A percentile compares a stretch with the other conserved stretches of the same genome.
These are phyloP conservation scores for Platycnemis pennipes DNA, from an alignment of 2,888 invertebrate species.

Conservation along the genomic window DNA sequence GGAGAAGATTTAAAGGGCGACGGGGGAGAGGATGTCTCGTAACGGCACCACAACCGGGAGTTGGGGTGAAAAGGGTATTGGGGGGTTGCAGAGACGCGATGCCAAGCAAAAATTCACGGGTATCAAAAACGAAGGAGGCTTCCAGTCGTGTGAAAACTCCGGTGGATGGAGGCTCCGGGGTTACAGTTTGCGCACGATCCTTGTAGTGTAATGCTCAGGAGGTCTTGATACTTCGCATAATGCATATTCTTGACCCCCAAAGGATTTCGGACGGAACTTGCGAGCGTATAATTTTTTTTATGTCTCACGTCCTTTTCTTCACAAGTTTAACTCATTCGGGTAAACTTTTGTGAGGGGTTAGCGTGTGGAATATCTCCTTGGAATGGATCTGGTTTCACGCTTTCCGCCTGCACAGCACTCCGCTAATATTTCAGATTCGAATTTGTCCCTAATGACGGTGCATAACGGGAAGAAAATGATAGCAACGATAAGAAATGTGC, in stretches of 20 bases:
- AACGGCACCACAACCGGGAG: neutral
- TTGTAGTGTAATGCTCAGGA: slow-evolving; percentile 1
- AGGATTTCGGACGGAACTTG: neutral
- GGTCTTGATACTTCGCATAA: neutral
- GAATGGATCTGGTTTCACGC: neutral
- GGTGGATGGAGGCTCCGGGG: neutral
- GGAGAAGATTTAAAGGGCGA: neutral
- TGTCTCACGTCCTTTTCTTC: neutral
- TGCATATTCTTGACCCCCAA: slow-evolving; percentile 39
- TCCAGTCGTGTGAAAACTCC: neutral
- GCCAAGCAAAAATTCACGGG: neutral
- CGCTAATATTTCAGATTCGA: neutral
- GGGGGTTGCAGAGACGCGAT: neutral
- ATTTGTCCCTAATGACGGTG: neutral
- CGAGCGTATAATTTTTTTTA: neutral
- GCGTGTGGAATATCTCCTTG: neutral
- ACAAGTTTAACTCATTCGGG: neutral
- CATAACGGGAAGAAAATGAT: neutral
- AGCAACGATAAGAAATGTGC: neutral
- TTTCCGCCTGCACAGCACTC: neutral
- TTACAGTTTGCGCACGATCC: slow-evolving; percentile 4
- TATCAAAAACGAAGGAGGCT: neutral
- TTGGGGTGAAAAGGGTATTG: neutral
- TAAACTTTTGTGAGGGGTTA: neutral
- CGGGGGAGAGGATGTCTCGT: neutral